Base-by-base conservation (phyloP, 1,140 invertebrate species). In the Meloidogyne floridensis region DNA sequence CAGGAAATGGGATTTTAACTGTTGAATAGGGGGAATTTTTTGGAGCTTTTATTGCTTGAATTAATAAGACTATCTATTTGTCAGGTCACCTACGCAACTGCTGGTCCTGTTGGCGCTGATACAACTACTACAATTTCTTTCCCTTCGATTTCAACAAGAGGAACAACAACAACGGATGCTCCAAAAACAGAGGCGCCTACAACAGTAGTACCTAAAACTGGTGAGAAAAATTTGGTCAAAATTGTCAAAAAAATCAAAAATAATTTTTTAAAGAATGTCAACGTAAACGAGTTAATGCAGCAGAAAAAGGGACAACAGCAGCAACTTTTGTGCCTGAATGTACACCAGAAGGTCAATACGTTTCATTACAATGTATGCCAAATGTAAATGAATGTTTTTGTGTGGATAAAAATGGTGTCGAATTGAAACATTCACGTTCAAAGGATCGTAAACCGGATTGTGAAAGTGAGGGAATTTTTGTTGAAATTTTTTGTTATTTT, bases 311-410 rank as follows among this genome's bases (percentile, higher is more conserved):
- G 51, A 18, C 85, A 56, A 73, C 84, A 72, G 74, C 83, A 54
- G 89, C 88, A 78, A 88, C 86, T 43, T 89, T 89, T 78, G 81
- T 88, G 20, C 89, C 89, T 10, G 85, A 83, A 18, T 89, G 88
- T 74, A 76, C 75, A 18, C 4, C 72, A 11, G 78, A 81, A 47
- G 88, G 88, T n/a, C 72, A 80, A 11, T 88, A 88, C 83, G 59
- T 80, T 18, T 54, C 85, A 54, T 75, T 89, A 47, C 86, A 89
- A 80, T 89, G 88, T 59, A 89, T 90, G 42, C 86, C 83, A n/a
- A 80, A 85, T 74, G 85, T 78, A n/a, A 59, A 77, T 11, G 81
- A 81, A 53, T 89, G 88, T 80, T 89, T 90, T 83, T 89, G 88
- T 77, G 88, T 89, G 1, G 82, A 87, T 69, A 71, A 70, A 9